Conservation (phyloP, 2,797 vertebrate genomes). For the Sebastes minor region DNA sequence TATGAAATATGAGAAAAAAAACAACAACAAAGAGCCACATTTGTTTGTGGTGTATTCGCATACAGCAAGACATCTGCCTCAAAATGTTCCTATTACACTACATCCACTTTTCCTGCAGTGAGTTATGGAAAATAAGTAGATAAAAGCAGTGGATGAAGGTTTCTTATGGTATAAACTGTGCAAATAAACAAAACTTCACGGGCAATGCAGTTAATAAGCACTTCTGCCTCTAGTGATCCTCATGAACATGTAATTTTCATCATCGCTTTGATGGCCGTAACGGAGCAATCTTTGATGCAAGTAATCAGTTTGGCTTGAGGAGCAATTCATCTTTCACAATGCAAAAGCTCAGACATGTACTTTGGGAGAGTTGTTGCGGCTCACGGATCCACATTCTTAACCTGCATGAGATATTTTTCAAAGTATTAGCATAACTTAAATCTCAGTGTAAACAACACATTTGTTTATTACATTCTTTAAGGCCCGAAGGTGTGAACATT, state of each 20-base stretch:
- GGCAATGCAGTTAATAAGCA: conserved; percentile 31
- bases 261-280: conserved; percentile 42
- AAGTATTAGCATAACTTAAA: conserved; percentile 32
- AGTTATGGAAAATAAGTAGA: background rate
- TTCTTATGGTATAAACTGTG: background rate
- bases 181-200: conserved; percentile 18
- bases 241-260: conserved; percentile 45
- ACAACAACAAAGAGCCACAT: background rate
- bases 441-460: conserved; percentile 28
- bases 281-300: conserved; percentile 47
- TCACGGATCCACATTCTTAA: conserved; percentile 19
- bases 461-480: conserved; percentile 15
- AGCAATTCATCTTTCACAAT: conserved; percentile 40
- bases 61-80: background rate
- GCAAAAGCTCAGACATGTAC: conserved; percentile 6
- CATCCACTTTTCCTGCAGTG: background rate
- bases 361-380: conserved; percentile 22
- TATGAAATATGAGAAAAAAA: background rate
- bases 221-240: conserved; percentile 27
- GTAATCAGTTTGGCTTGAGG: conserved; percentile 55
- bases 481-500: conserved; percentile 5
- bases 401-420: conserved; percentile 7
- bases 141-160: background rate
- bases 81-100: background rate
- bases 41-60: background rate